Evolutionary conservation across 2,113 vertebrate species (phyloP).

Genomic region (Halcyon senegalensis): DNA sequence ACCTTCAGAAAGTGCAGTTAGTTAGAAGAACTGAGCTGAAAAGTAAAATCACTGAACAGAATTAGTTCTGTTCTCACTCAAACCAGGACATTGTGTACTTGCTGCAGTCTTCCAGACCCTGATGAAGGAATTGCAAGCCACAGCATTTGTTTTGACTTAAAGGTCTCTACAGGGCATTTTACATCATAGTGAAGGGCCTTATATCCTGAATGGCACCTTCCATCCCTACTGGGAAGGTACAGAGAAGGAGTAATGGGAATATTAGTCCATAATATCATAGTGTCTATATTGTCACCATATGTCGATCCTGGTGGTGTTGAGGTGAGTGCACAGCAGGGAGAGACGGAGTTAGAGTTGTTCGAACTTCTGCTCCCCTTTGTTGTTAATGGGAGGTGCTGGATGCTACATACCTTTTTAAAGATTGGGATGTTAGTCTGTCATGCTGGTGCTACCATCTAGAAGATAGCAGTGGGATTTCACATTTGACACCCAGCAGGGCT

Average conservation of each 20-base stretch:
- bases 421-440: background rate
- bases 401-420: background rate
- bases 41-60: too few species aligned
- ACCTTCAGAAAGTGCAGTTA: too few species aligned
- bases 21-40: too few species aligned
- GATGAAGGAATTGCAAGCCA: background rate
- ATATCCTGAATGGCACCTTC: background rate
- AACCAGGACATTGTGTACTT: too few species aligned
- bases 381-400: background rate
- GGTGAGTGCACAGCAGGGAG: background rate
- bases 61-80: too few species aligned
- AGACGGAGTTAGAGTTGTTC: background rate
- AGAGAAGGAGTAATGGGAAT: background rate
- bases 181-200: background rate
- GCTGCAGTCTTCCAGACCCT: background rate
- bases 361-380: background rate
- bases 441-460: background rate
- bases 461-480: background rate
- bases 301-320: accelerated
- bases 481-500: background rate
- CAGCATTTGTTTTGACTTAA: background rate
- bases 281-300: background rate
- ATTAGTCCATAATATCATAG: accelerated
- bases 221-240: background rate
- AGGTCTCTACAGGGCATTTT: background rate